phyloP scores from a whole-genome alignment of 2,888 invertebrate genomes.

The Chouioia cunea region DNA sequence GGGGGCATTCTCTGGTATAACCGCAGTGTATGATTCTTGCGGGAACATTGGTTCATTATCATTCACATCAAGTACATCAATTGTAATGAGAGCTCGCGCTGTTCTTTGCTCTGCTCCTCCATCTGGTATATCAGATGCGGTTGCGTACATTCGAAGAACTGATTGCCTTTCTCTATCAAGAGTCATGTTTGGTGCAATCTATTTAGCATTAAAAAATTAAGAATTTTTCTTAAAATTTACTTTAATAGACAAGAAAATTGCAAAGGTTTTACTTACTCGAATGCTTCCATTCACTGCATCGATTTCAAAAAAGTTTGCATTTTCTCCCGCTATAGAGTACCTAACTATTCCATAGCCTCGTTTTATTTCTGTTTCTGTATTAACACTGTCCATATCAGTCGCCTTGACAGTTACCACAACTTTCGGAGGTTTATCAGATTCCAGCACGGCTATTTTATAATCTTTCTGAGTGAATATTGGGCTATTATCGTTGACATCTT shows the following conservation, averaged over 20 bases:
- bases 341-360: conserved; percentile 79
- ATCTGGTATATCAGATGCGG: conserved; percentile 81
- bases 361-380: conserved; percentile 69
- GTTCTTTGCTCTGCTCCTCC: conserved; percentile 79
- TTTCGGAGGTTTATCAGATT: conserved; percentile 78
- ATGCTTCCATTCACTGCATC: conserved; percentile 79
- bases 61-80: conserved; percentile 83
- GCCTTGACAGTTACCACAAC: conserved; percentile 79
- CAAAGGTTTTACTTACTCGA: conserved; percentile 67
- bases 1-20: conserved; percentile 82
- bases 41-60: conserved; percentile 82
- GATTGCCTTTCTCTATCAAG: conserved; percentile 82
- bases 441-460: conserved; percentile 79
- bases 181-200: conserved; percentile 75
- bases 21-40: conserved; percentile 76
- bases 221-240: neutral
- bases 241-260: neutral
- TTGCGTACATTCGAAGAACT: conserved; percentile 77
- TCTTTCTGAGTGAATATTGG: conserved; percentile 79
- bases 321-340: conserved; percentile 81
- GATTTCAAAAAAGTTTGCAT: conserved; percentile 80
- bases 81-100: conserved; percentile 74
- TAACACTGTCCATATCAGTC: conserved; percentile 77
- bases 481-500: conserved; percentile 84
- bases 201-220: conserved; percentile 35